Percentiles rank a stretch among this genome's conserved stretches.
Evolutionary conservation across 2,797 vertebrate genomes (phyloP).

Genomic region (Rallus crepitans): DNA sequence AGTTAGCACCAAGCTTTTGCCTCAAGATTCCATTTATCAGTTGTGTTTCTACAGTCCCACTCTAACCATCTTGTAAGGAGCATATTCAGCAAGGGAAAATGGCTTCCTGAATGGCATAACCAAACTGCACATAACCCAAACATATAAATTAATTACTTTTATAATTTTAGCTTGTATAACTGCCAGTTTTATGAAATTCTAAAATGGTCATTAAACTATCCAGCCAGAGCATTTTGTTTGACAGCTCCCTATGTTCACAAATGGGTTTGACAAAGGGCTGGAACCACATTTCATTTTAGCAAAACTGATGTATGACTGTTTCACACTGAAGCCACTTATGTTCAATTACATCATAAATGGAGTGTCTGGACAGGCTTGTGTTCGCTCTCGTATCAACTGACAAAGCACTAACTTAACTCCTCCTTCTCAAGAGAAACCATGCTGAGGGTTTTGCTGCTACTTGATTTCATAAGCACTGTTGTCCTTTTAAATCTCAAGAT

Average conservation of each 20-base stretch:
- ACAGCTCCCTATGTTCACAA: not conserved
- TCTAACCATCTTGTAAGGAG: not conserved
- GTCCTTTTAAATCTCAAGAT: not conserved
- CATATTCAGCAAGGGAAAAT: not conserved
- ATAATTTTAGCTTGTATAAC: not conserved
- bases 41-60: not conserved
- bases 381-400: accelerated
- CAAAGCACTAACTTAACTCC: not conserved
- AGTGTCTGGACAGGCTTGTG: not conserved
- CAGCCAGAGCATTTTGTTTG: not conserved
- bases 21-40: not conserved
- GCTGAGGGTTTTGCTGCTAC: not conserved
- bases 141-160: not conserved
- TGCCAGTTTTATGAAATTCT: not conserved
- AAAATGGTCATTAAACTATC: not conserved
- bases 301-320: not conserved
- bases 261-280: not conserved
- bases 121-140: not conserved
- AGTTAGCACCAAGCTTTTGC: not conserved
- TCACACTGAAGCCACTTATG: not conserved
- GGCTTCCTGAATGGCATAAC: not conserved
- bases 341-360: not conserved
- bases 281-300: not conserved
- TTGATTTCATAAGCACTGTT: not conserved
- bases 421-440: not conserved